These are phyloP conservation scores for Alentia gelatinosa DNA, from an alignment of 2,888 invertebrate genomes.

Conservation along the genomic window DNA sequence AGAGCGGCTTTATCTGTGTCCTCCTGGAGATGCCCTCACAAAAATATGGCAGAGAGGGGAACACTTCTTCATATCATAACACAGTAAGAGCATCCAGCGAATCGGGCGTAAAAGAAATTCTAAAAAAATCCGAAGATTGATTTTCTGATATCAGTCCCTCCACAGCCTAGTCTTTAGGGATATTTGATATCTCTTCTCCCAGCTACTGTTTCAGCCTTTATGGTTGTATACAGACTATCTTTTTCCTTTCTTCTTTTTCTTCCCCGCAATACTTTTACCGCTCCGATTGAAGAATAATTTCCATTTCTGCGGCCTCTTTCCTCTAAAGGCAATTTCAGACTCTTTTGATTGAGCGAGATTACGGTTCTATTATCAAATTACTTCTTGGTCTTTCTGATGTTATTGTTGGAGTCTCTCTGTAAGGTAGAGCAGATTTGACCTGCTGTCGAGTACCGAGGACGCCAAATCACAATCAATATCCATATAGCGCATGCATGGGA, in stretches of 20 bases:
- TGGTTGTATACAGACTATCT: not conserved
- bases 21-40: not conserved
- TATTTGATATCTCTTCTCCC: not conserved
- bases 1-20: slow-evolving; percentile 19
- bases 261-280: not conserved
- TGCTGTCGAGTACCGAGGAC: no score
- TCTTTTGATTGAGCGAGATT: slow-evolving; percentile 1
- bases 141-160: not conserved
- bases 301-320: not conserved
- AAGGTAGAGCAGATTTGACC: not conserved
- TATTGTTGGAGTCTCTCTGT: not conserved
- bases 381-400: not conserved
- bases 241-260: not conserved
- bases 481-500: no score
- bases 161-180: not conserved
- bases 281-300: slow-evolving; percentile 18
- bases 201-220: not conserved
- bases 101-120: not conserved
- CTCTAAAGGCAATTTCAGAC: slow-evolving; percentile 25
- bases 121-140: not conserved
- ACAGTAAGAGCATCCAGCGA: not conserved
- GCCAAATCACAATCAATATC: no score
- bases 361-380: slow-evolving; percentile 33
- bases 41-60: not conserved
- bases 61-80: no score